Evolutionary conservation across 2,113 vertebrate genomes (phyloP), one percentile per base, ranked within the genome.

Genomic region (Prionailurus viverrinus): DNA sequence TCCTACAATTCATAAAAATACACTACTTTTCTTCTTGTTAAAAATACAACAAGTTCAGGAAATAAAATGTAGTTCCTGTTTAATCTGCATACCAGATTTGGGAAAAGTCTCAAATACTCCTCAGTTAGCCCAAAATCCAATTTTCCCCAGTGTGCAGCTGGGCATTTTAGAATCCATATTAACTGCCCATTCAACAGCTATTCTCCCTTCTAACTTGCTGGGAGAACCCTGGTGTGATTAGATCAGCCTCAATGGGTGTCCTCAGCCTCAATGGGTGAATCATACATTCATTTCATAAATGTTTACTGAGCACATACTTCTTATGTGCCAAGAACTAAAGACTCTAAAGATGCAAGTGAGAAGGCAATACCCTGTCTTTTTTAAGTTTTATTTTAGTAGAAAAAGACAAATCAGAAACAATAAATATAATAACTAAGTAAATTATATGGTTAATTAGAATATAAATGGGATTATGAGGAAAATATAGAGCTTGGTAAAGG

Each of bases 401-500:
- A 58, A 66, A 76, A 66, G 27, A 89, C 11, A 88, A 39, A 63
- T 90, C 29, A 83, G 68, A 89, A 89, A 71, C 65, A 48, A 81
- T 76, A 66, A 84, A 90, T 76, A 79, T 29, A 87, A n/a, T 87
- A 45, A 14, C 15, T 21, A n/a, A 45, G 61, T n/a, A 79, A 94
- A 68, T 55, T 74, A 76, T 5, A 36, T 66, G 7, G 18, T 74
- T 41, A n/a, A 41, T 68, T 76, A 66, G n/a, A 90, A 83, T 23
- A 29, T 76, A 55, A 45, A 45, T 83, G 58, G 18, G 58, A 66
- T 71, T 88, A 39, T n/a, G 7, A 73, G 8, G 29, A 36, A 90
- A 76, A 90, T 90, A 31, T 53, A n/a, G 48, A 95, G 94, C n/a
- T 23, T 45, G 19, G 29, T 73, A 95, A 63, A 95, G n/a, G 69